phyloP scores from a whole-genome alignment of 2,113 vertebrate genomes.

The Macquaria ambigua region DNA sequence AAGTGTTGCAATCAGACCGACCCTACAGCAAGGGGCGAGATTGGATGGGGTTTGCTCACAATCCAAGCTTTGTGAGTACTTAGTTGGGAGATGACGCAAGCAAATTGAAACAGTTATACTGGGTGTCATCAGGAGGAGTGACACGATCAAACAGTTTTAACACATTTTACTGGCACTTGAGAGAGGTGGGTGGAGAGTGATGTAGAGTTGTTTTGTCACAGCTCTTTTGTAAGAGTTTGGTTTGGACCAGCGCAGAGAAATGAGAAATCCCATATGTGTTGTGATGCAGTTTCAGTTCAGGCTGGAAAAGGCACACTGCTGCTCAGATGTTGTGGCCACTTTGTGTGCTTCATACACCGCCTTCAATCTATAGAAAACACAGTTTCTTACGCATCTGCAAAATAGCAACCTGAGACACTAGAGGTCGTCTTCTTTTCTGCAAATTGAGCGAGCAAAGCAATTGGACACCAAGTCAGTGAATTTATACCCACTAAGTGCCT shows the following conservation, averaged over 20 bases:
- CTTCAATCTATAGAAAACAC: neutral
- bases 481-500: neutral
- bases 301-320: neutral
- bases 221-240: slow-evolving; percentile 39
- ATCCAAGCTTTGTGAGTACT: slow-evolving; percentile 19
- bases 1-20: slow-evolving; percentile 8
- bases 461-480: slow-evolving; percentile 14
- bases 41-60: slow-evolving; percentile 12
- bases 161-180: slow-evolving; percentile 23
- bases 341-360: neutral
- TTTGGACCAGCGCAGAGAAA: slow-evolving; percentile 17
- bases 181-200: slow-evolving; percentile 10
- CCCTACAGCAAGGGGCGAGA: neutral
- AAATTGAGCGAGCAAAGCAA: neutral
- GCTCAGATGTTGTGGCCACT: neutral
- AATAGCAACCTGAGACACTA: slow-evolving; percentile 1
- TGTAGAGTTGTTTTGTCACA: slow-evolving; percentile 29
- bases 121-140: slow-evolving; percentile 37
- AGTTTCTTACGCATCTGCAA: neutral
- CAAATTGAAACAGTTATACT: slow-evolving; percentile 25
- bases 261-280: slow-evolving; percentile 31
- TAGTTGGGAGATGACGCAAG: slow-evolving; percentile 26
- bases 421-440: neutral
- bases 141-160: slow-evolving; percentile 39
- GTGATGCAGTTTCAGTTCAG: slow-evolving; percentile 17